These are phyloP conservation scores for Papilio elwesi DNA, from an alignment of 2,888 invertebrate genomes.

Conservation along the genomic window DNA sequence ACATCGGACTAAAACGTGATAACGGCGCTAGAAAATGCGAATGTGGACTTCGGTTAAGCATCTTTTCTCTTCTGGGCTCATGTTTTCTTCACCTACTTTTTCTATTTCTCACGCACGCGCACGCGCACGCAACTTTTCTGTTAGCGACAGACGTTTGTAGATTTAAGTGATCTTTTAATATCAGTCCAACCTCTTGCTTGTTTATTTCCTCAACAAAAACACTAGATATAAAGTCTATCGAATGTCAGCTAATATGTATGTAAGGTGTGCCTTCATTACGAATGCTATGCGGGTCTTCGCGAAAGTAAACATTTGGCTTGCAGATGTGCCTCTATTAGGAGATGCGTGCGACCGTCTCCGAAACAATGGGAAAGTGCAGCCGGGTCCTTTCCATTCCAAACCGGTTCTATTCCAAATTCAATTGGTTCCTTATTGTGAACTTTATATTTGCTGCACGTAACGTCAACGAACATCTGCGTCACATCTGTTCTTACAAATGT, in stretches of 20 bases:
- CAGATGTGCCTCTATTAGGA: constrained; percentile 43
- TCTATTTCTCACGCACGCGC: no score
- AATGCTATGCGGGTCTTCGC: constrained; percentile 14
- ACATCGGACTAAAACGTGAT: no score
- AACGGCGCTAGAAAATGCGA: no score
- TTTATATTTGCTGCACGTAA: constrained; percentile 31
- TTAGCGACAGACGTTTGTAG: not conserved
- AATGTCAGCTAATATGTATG: not conserved
- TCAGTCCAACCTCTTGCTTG: not conserved
- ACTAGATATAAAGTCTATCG: not conserved
- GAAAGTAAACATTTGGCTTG: constrained; percentile 52
- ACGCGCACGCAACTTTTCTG: no score
- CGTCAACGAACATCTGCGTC: not conserved
- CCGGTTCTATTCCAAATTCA: constrained; percentile 22
- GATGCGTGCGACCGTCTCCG: constrained; percentile 28
- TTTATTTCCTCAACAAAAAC: not conserved
- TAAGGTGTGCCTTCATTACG: not conserved
- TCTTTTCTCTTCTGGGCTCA: no score
- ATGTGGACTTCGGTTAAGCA: no score
- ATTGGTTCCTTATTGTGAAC: constrained; percentile 20
- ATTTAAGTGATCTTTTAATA: not conserved
- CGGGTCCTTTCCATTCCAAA: not conserved
- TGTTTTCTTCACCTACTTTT: no score
- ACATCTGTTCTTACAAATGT: not conserved
- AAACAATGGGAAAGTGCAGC: constrained; percentile 35